A percentile compares a stretch with the other conserved stretches of the same genome.
Conservation (phyloP, 2,888 invertebrate genomes). For the Thalpophila matura region DNA sequence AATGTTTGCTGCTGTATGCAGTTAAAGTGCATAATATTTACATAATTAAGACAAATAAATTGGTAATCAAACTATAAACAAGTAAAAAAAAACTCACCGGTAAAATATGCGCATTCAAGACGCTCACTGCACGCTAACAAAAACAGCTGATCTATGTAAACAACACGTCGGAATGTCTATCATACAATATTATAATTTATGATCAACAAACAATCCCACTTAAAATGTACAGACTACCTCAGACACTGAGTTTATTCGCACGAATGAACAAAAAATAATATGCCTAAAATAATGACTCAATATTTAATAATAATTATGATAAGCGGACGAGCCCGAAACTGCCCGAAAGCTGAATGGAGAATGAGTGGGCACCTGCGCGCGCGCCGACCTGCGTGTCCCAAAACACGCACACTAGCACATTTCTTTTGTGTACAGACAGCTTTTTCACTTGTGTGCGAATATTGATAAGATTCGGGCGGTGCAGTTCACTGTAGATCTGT, state of each 20-base stretch:
- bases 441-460: conserved; percentile 17
- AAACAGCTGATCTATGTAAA: conserved; percentile 47
- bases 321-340: conserved; percentile 41
- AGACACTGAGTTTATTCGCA: conserved; percentile 1
- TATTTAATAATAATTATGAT: conserved; percentile 11
- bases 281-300: conserved; percentile 20
- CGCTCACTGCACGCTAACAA: not conserved
- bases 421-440: conserved; percentile 9
- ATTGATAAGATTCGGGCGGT: conserved; percentile 47
- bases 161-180: conserved; percentile 6
- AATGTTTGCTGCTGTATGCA: too few relatives aligned
- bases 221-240: not conserved
- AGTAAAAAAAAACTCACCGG: conserved; percentile 44
- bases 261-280: conserved; percentile 22
- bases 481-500: conserved; percentile 33
- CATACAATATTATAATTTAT: not conserved
- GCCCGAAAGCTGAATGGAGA: conserved; percentile 48
- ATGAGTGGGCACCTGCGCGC: conserved; percentile 58
- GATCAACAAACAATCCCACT: not conserved
- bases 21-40: too few relatives aligned
- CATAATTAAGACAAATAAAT: too few relatives aligned
- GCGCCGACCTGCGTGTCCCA: conserved; percentile 49
- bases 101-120: not conserved
- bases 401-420: conserved; percentile 51
- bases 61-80: too few relatives aligned